Evolutionary conservation across 2,797 vertebrate species (phyloP).

Genomic region (Smutsia temminckii): DNA sequence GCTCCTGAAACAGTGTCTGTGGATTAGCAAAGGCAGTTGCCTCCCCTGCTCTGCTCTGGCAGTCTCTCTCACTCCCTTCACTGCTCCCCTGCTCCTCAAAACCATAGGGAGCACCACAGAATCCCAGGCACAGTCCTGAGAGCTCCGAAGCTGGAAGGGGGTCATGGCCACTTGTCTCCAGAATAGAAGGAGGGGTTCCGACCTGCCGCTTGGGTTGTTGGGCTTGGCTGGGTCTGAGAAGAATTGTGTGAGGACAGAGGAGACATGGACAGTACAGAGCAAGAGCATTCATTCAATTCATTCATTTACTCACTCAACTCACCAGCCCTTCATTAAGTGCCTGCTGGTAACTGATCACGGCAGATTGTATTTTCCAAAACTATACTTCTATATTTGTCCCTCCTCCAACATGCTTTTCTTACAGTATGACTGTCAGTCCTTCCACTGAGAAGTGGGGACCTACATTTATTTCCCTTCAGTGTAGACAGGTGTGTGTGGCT

Average conservation of each 20-base stretch:
- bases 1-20: not conserved
- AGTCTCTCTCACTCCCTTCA: not conserved
- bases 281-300: conserved; percentile 62
- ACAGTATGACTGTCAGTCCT: not conserved
- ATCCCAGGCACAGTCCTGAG: conserved; percentile 12
- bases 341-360: not conserved
- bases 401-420: not conserved
- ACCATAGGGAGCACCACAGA: not conserved
- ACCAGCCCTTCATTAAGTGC: not conserved
- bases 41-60: rapidly evolving
- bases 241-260: conserved; percentile 81
- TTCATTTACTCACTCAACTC: not conserved
- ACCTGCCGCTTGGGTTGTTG: conserved; percentile 77
- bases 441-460: not conserved
- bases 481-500: not conserved
- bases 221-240: conserved; percentile 78
- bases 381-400: not conserved
- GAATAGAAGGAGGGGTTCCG: conserved; percentile 70
- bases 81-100: not conserved
- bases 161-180: conserved; percentile 70
- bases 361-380: not conserved
- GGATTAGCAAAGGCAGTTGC: not conserved
- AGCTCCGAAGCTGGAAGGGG: conserved; percentile 45
- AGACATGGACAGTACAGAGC: conserved; percentile 66
- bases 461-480: not conserved